Percentiles rank a stretch among this genome's conserved stretches.
Evolutionary conservation across 2,797 vertebrate genomes (phyloP).

Genomic region (Gymnoscopelus braueri): DNA sequence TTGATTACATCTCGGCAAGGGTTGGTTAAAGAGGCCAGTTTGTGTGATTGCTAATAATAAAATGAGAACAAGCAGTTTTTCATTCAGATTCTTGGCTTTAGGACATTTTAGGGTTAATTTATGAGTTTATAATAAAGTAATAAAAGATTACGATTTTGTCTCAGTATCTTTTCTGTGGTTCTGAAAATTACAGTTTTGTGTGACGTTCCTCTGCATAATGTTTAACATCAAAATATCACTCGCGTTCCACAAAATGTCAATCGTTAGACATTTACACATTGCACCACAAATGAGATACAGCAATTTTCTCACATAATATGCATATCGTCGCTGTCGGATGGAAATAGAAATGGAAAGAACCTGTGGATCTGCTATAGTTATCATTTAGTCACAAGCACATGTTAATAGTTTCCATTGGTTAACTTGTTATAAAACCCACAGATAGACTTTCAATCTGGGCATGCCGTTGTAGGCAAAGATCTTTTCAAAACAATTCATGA

Average conservation of each 20-base stretch:
- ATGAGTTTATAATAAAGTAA: constrained; percentile 19
- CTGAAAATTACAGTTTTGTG: constrained; percentile 18
- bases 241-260: constrained; percentile 10
- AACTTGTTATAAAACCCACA: too few species aligned
- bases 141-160: constrained; percentile 33
- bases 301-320: too few species aligned
- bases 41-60: constrained; percentile 28
- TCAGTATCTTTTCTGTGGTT: constrained; percentile 31
- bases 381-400: too few species aligned
- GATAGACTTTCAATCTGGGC: too few species aligned
- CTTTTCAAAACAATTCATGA: too few species aligned
- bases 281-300: too few species aligned
- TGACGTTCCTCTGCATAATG: constrained; percentile 17
- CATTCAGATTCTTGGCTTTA: constrained; percentile 13
- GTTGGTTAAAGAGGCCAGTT: constrained; percentile 46
- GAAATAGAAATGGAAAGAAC: too few species aligned
- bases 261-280: background rate
- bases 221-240: constrained; percentile 26
- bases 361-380: too few species aligned
- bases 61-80: constrained; percentile 39
- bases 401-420: too few species aligned
- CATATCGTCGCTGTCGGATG: too few species aligned
- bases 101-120: constrained; percentile 18
- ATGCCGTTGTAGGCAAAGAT: too few species aligned
- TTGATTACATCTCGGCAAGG: constrained; percentile 51